Conservation (phyloP, 2,797 vertebrate genomes). For the Pseudocheirus occidentalis region DNA sequence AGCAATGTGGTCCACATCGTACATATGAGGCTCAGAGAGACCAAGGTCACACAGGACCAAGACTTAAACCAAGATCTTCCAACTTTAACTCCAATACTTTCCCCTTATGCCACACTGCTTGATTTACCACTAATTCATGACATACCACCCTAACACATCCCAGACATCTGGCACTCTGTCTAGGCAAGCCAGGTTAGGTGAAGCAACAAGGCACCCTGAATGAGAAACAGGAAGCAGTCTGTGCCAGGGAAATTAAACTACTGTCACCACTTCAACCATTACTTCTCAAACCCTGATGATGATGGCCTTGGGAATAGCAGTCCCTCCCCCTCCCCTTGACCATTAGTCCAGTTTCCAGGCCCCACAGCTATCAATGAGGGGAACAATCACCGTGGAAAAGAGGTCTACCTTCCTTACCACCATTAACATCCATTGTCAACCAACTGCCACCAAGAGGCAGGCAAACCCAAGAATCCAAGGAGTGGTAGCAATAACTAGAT, state of each 20-base stretch:
- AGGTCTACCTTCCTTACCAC: not conserved
- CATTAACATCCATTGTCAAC: not conserved
- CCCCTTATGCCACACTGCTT: not conserved
- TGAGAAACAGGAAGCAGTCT: not conserved
- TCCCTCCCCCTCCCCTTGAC: too few relatives aligned
- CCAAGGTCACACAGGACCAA: not conserved
- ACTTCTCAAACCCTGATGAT: not conserved
- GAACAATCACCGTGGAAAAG: not conserved
- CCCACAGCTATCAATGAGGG: not conserved
- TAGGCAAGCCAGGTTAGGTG: not conserved
- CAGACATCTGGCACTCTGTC: not conserved
- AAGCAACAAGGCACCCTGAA: not conserved
- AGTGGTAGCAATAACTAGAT: not conserved
- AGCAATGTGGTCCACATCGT: conserved; percentile 11
- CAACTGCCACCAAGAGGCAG: not conserved
- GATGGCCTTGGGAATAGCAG: not conserved
- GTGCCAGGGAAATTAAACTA: not conserved
- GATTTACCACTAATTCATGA: not conserved
- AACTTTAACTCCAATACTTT: not conserved
- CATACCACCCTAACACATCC: not conserved
- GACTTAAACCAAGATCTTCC: not conserved
- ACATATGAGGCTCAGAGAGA: not conserved
- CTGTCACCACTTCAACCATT: not conserved
- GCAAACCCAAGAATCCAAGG: not conserved
- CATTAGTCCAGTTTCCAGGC: not conserved